Percentiles rank a stretch among this genome's conserved stretches.
Conservation (phyloP, 2,797 vertebrate genomes). For the Glyptemys insculpta region DNA sequence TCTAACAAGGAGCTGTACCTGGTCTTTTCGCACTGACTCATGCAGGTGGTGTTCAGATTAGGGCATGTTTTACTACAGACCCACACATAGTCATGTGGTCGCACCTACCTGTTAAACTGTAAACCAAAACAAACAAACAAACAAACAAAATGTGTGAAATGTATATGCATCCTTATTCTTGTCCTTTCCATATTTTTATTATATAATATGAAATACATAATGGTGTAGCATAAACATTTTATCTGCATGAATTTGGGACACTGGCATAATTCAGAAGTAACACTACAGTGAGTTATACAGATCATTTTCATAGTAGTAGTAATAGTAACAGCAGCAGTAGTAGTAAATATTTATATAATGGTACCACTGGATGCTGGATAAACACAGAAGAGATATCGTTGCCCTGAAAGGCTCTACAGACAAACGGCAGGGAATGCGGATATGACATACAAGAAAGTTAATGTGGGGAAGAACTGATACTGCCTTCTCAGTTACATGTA, state of each 20-base stretch:
- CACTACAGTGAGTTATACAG: not conserved
- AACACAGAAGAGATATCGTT: not conserved
- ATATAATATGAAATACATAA: not conserved
- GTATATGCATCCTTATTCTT: not conserved
- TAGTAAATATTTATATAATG: not conserved
- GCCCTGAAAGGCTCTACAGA: not conserved
- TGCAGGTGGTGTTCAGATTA: not conserved
- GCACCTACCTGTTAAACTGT: not conserved
- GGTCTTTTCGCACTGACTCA: not conserved
- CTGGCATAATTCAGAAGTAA: not conserved
- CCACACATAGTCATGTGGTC: not conserved
- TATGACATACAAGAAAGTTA: not conserved
- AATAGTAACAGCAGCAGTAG: not conserved
- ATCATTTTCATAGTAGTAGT: not conserved
- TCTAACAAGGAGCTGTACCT: not conserved
- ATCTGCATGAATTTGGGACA: not conserved
- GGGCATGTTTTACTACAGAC: not conserved
- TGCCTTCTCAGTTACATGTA: not conserved
- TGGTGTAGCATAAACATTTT: not conserved
- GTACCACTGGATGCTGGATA: not conserved
- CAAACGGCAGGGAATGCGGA: not conserved
- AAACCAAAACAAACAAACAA: not conserved
- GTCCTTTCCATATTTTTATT: not conserved
- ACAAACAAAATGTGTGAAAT: not conserved
- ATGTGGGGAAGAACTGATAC: not conserved